These are phyloP conservation scores for Chrysaora quinquecirrha DNA, from an alignment of 30 jellyfish, hydroid and myxozoan species.

Conservation along the genomic window DNA sequence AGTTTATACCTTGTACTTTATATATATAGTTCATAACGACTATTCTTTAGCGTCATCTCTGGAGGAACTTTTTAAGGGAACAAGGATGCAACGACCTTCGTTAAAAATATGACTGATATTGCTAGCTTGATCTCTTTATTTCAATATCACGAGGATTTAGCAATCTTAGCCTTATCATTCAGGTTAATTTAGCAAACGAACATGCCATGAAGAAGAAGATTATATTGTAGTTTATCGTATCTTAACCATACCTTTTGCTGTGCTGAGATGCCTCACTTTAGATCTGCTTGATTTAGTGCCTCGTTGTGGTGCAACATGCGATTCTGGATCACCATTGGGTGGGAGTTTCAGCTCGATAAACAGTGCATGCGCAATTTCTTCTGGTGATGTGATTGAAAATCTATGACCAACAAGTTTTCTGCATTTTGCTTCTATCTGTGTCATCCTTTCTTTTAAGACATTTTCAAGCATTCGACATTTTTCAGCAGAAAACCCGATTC, in stretches of 20 bases:
- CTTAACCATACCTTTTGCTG: constrained; percentile 84
- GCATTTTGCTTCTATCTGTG: constrained; percentile 70
- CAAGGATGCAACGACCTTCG: too few species aligned
- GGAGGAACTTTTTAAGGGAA: background rate
- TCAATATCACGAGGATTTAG: too few species aligned
- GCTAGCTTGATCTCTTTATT: too few species aligned
- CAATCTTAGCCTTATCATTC: too few species aligned
- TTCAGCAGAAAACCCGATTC: constrained; percentile 84
- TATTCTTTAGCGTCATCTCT: too few species aligned
- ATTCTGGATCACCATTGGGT: constrained; percentile 71
- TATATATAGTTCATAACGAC: too few species aligned
- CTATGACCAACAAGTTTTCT: constrained; percentile 57
- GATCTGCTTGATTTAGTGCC: constrained; percentile 46
- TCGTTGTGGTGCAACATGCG: constrained; percentile 25
- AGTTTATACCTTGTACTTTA: too few species aligned
- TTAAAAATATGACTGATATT: too few species aligned
- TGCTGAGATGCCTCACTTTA: constrained; percentile 76
- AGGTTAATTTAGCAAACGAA: too few species aligned
- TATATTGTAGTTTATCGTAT: too few species aligned
- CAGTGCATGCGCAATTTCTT: constrained; percentile 89
- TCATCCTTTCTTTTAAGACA: constrained; percentile 40
- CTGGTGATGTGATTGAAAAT: constrained; percentile 81
- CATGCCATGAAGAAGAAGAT: too few species aligned
- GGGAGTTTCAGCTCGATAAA: constrained; percentile 84
- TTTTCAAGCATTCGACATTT: constrained; percentile 67